Evolutionary conservation across 2,888 invertebrate genomes (phyloP).

Genomic region (Vesta saturnalis): DNA sequence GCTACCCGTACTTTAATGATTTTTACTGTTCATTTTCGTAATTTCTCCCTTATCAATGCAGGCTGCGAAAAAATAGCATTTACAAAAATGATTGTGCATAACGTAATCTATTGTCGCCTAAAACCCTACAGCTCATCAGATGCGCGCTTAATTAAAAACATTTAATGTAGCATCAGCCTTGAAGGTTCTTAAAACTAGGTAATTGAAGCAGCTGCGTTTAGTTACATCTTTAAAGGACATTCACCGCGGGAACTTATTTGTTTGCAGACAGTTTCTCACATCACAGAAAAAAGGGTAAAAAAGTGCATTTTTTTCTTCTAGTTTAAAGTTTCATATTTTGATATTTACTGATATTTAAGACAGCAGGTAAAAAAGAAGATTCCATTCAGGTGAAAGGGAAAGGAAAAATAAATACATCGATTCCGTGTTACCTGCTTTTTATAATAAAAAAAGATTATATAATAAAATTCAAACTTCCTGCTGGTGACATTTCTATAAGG

Average conservation of each 20-base stretch:
- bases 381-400: slow-evolving; percentile 8
- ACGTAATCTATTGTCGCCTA: too few species aligned
- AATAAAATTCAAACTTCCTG: slow-evolving; percentile 13
- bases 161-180: neutral
- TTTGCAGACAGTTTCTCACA: slow-evolving; percentile 33
- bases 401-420: neutral
- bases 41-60: too few species aligned
- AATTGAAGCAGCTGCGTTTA: slow-evolving; percentile 1
- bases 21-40: too few species aligned
- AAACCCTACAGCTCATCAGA: too few species aligned
- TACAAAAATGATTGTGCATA: too few species aligned
- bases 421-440: neutral
- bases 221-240: slow-evolving; percentile 9
- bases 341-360: slow-evolving; percentile 15
- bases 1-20: too few species aligned
- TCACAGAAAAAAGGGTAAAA: slow-evolving; percentile 30
- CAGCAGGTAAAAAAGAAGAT: slow-evolving; percentile 9
- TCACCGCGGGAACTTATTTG: slow-evolving; percentile 18
- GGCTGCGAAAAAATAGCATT: too few species aligned
- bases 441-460: too few species aligned
- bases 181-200: neutral
- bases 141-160: too few species aligned
- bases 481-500: slow-evolving; percentile 13
- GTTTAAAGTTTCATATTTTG: neutral
- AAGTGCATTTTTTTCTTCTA: neutral